Evolutionary conservation across 1,140 invertebrate species (phyloP), one percentile per base, ranked within the genome.

Genomic region (Hylyphantes graminicola): DNA sequence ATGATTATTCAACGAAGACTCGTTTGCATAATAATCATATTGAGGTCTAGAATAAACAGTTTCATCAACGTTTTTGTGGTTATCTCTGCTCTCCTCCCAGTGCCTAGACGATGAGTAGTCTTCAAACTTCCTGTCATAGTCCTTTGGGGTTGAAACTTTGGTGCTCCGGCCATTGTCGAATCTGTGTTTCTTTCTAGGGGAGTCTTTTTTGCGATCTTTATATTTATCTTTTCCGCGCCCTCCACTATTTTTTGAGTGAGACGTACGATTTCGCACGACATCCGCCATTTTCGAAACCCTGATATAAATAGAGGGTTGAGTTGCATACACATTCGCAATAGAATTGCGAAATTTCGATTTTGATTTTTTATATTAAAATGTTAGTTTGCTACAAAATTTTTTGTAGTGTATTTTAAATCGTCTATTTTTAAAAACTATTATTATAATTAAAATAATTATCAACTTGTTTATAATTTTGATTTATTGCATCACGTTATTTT

Each of bases 251-350:
- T 70, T 70, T 0, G 68, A 17, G n/a, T 70, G 51, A n/a, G 2
- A 19, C 19, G 19, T 7, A 35, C n/a, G 5, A 11, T 50, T 13
- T 10, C 68, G n/a, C 54, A 21, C 17, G 17, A 54, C 50, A 53
- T 70, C 68, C 68, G 68, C 68, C 68, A 70, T 70, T 51, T 53
- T 70, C 15, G n/a, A 70, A 19, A 13, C 51, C 51, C 50, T 11
- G 51, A 70, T 53, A 70, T 51, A 70, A 53, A 53, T 9, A 17
- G 54, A 17, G 35, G 35, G 68, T 70, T 70, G 50, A 70, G 50
- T 17, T 70, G 68, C 19, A n/a, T 6, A 15, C 15, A 11, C 1
- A 1, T 2, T 2, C 35, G 35, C 5, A 35, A 35, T 35, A 1
- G 35, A 35, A 35, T 1, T 35, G 35, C 35, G 5, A 35, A 35